phyloP scores from a whole-genome alignment of 2,888 invertebrate species.

The Troides oblongomaculatus region DNA sequence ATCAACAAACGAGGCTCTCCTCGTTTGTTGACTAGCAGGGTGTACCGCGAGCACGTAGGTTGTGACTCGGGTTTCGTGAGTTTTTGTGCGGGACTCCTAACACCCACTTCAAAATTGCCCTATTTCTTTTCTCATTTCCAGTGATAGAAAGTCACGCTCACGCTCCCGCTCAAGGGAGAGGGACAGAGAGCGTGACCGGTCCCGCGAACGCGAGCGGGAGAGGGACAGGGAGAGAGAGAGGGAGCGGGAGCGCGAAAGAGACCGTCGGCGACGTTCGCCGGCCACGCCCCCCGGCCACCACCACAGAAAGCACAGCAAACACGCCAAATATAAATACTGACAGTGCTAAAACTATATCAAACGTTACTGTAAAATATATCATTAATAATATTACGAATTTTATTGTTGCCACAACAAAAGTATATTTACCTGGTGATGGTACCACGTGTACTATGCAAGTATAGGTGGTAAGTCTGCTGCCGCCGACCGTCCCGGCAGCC shows the following conservation, averaged over 20 bases:
- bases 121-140: conserved; percentile 33
- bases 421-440: not conserved
- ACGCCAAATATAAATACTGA: conserved; percentile 71
- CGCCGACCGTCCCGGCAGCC: no score
- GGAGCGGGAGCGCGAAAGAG: conserved; percentile 47
- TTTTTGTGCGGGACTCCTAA: no score
- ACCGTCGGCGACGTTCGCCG: conserved; percentile 58
- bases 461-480: no score
- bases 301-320: conserved; percentile 67
- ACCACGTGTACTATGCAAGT: no score
- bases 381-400: not conserved
- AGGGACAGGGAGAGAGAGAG: conserved; percentile 52
- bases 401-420: conserved; percentile 11
- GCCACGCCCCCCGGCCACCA: conserved; percentile 68
- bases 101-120: no score
- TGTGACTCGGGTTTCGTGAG: no score
- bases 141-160: conserved; percentile 56
- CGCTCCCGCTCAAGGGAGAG: conserved; percentile 61
- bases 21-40: no score
- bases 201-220: conserved; percentile 49
- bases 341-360: not conserved
- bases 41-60: no score
- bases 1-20: no score
- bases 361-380: conserved; percentile 21
- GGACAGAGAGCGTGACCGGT: conserved; percentile 42